Evolutionary conservation across 2,888 invertebrate species (phyloP).

Genomic region (Nephrotoma appendiculata): DNA sequence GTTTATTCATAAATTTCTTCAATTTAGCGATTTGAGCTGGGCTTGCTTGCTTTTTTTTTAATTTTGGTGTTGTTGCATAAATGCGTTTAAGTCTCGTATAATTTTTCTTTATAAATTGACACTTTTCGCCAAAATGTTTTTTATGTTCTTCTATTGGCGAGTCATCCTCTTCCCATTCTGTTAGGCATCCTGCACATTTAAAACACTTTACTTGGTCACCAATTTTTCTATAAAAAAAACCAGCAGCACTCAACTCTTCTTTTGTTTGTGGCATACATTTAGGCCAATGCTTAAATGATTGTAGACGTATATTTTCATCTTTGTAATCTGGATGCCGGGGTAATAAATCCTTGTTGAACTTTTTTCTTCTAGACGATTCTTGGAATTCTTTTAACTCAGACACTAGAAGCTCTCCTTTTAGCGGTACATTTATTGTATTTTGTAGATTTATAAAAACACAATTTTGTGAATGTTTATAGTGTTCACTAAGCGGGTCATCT

Average conservation of each 20-base stretch:
- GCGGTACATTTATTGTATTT: constrained; percentile 49
- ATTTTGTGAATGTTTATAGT: constrained; percentile 62
- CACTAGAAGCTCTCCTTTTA: constrained; percentile 14
- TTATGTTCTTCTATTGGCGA: constrained; percentile 86
- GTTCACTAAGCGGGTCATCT: constrained; percentile 71
- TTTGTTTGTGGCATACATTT: constrained; percentile 65
- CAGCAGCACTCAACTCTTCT: constrained; percentile 68
- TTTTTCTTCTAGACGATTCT: constrained; percentile 22
- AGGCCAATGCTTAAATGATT: constrained; percentile 69
- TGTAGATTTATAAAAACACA: constrained; percentile 59
- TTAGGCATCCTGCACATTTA: constrained; percentile 84
- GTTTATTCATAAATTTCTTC: neutral
- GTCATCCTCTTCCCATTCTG: constrained; percentile 83
- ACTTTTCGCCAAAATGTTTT: neutral
- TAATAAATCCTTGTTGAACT: neutral
- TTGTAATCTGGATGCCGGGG: constrained; percentile 57
- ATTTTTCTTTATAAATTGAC: neutral
- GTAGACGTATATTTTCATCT: constrained; percentile 50
- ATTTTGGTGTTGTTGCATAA: neutral
- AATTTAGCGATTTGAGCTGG: neutral
- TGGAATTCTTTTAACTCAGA: constrained; percentile 18
- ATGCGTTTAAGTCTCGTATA: neutral
- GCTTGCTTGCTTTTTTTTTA: neutral
- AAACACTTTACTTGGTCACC: constrained; percentile 87
- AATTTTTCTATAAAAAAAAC: constrained; percentile 81